Evolutionary conservation across 2,797 vertebrate species (phyloP).

Genomic region (Gymnothorax reevesii): DNA sequence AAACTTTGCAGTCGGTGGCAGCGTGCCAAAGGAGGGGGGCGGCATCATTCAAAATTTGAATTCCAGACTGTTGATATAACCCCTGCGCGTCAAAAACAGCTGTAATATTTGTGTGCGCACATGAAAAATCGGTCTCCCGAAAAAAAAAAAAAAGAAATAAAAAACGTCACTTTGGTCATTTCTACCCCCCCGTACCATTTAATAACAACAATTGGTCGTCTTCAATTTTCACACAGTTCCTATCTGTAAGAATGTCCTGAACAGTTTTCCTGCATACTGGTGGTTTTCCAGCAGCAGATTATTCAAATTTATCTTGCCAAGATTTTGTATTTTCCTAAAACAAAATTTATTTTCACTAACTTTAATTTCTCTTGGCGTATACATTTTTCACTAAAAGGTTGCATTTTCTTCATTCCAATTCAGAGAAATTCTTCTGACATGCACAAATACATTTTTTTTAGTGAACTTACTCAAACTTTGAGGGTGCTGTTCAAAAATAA

Average conservation of each 20-base stretch:
- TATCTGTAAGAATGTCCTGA: background rate
- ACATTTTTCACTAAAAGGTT: background rate
- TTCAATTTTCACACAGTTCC: background rate
- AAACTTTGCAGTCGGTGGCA: background rate
- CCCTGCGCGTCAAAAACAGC: background rate
- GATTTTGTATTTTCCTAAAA: background rate
- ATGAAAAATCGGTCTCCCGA: background rate
- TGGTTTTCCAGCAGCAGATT: background rate
- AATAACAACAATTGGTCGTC: background rate
- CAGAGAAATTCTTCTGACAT: background rate
- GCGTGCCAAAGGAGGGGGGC: slow-evolving; percentile 15
- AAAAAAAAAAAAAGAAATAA: background rate
- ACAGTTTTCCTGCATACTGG: background rate
- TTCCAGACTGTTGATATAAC: slow-evolving; percentile 17
- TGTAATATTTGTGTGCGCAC: background rate
- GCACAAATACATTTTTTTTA: background rate
- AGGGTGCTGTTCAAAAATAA: background rate
- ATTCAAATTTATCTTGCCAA: background rate
- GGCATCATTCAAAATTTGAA: slow-evolving; percentile 27
- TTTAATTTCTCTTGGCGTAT: background rate
- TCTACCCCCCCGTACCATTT: background rate
- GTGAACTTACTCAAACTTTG: background rate
- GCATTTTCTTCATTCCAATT: background rate
- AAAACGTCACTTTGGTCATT: background rate
- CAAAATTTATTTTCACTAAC: background rate